These are phyloP conservation scores for Ceraclea dissimilis DNA, from an alignment of 2,888 invertebrate species.

Conservation along the genomic window DNA sequence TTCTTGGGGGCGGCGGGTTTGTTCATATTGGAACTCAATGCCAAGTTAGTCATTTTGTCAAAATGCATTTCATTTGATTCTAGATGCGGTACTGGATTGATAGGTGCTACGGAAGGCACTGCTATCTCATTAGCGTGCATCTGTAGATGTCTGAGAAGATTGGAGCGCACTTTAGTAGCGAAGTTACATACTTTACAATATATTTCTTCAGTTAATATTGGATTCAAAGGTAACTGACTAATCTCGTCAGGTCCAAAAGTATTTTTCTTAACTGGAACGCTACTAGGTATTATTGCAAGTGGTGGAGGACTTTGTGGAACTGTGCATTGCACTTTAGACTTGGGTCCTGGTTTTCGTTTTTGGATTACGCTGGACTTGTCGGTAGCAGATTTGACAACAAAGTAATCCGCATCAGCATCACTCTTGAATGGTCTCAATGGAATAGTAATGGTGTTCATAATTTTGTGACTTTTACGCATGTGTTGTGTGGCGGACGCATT, in stretches of 20 bases:
- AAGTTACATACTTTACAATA: slow-evolving; percentile 62
- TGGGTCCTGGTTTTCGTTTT: slow-evolving; percentile 29
- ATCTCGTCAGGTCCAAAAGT: slow-evolving; percentile 52
- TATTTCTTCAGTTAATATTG: slow-evolving; percentile 54
- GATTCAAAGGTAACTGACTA: slow-evolving; percentile 53
- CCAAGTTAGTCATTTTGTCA: slow-evolving; percentile 78
- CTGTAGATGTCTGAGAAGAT: slow-evolving; percentile 63
- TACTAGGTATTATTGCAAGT: neutral
- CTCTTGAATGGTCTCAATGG: slow-evolving; percentile 42
- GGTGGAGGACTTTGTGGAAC: neutral
- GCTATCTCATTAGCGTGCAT: slow-evolving; percentile 54
- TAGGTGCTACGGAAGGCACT: slow-evolving; percentile 61
- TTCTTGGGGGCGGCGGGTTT: slow-evolving; percentile 27
- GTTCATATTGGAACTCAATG: slow-evolving; percentile 54
- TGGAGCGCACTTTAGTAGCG: slow-evolving; percentile 60
- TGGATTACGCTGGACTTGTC: slow-evolving; percentile 25
- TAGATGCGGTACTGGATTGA: slow-evolving; percentile 76
- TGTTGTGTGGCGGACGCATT: slow-evolving; percentile 36
- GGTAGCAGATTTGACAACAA: slow-evolving; percentile 38
- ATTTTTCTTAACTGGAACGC: neutral
- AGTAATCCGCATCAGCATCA: slow-evolving; percentile 41
- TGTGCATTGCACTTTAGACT: neutral
- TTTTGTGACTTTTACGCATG: slow-evolving; percentile 46
- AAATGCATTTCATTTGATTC: slow-evolving; percentile 73
- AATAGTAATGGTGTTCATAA: slow-evolving; percentile 34